Evolutionary conservation across 2,797 vertebrate genomes (phyloP).

Genomic region (Characodon lateralis): DNA sequence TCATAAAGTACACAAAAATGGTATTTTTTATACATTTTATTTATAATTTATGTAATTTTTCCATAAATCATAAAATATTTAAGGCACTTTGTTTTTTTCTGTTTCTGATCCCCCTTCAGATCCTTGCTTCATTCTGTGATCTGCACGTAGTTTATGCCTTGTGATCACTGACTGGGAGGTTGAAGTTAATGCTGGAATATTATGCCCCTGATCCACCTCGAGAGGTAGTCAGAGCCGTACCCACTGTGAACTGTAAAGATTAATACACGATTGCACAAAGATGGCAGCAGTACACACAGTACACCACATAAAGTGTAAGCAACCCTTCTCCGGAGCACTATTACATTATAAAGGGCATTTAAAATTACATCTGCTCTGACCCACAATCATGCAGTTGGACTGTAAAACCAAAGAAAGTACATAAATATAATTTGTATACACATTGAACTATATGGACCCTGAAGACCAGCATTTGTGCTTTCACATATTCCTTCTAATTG

Average conservation of each 20-base stretch:
- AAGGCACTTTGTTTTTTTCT: neutral
- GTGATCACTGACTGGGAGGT: neutral
- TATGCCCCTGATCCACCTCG: neutral
- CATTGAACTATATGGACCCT: slow-evolving; percentile 15
- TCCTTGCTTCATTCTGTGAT: neutral
- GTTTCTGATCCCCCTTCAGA: neutral
- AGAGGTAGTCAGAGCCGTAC: neutral
- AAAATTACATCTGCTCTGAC: slow-evolving; percentile 10
- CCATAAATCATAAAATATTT: neutral
- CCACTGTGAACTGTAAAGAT: neutral
- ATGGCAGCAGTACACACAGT: neutral
- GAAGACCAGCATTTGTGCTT: slow-evolving; percentile 34
- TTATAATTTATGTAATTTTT: neutral
- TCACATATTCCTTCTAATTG: slow-evolving; percentile 54
- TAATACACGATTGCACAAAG: neutral
- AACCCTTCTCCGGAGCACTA: neutral
- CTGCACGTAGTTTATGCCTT: neutral
- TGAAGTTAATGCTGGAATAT: neutral
- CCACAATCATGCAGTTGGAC: slow-evolving; percentile 16
- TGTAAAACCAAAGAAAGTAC: slow-evolving; percentile 9
- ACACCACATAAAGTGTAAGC: neutral
- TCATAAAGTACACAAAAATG: neutral
- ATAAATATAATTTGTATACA: neutral
- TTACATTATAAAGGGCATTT: neutral
- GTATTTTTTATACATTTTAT: neutral